A percentile compares a stretch with the other conserved stretches of the same genome.
Conservation (phyloP, 2,888 invertebrate species). For the Coremacera marginata region DNA sequence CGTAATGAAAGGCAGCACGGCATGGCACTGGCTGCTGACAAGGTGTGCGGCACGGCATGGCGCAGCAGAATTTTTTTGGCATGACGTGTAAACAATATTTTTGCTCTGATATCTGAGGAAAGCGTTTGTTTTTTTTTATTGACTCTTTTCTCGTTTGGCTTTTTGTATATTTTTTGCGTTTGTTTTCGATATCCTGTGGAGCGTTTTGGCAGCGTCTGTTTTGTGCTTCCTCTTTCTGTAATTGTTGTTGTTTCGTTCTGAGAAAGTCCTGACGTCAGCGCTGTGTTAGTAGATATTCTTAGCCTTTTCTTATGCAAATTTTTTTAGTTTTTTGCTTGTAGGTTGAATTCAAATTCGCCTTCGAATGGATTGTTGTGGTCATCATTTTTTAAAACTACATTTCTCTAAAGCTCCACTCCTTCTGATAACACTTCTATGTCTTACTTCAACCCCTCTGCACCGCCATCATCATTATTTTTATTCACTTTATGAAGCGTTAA, state of each 20-base stretch:
- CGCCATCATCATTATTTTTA: slow-evolving; percentile 35
- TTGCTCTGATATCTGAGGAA: neutral
- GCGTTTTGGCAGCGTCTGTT: slow-evolving; percentile 13
- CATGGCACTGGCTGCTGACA: neutral
- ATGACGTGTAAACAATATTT: neutral
- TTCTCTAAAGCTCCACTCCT: neutral
- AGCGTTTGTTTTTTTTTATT: neutral
- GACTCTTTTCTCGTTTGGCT: too few species aligned
- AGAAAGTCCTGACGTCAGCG: slow-evolving; percentile 17
- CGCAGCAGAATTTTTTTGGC: neutral
- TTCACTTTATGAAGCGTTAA: neutral
- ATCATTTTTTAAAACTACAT: slow-evolving; percentile 39
- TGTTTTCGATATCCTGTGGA: slow-evolving; percentile 34
- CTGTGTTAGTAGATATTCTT: neutral
- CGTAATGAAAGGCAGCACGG: slow-evolving; percentile 15
- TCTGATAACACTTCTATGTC: neutral
- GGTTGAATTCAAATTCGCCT: neutral
- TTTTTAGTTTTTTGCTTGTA: too few species aligned
- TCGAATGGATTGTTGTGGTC: slow-evolving; percentile 52
- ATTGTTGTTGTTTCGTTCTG: neutral
- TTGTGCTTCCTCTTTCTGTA: neutral
- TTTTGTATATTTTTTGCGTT: too few species aligned
- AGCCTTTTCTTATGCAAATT: too few species aligned
- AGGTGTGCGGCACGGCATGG: slow-evolving; percentile 12
- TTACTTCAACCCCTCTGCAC: slow-evolving; percentile 29